phyloP scores from a whole-genome alignment of 2,113 vertebrate genomes.

The Alces alces region DNA sequence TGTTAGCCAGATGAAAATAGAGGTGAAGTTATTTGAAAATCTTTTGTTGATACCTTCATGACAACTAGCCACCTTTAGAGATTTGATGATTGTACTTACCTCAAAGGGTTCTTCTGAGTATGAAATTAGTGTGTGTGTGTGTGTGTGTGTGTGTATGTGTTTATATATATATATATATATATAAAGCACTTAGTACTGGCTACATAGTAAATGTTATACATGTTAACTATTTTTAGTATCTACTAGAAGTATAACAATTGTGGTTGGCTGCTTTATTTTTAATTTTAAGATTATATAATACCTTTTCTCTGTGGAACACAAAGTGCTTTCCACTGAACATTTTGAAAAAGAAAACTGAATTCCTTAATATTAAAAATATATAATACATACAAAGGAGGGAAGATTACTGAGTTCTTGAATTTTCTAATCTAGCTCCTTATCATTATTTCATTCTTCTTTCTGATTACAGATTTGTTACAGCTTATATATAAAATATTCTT shows the following conservation, averaged over 20 bases:
- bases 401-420: neutral
- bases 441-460: neutral
- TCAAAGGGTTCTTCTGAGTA: neutral
- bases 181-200: neutral
- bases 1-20: neutral
- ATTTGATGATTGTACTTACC: neutral
- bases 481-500: neutral
- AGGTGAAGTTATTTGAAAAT: neutral
- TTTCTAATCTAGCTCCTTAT: neutral
- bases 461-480: neutral
- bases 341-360: slow-evolving; percentile 13
- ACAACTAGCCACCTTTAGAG: neutral
- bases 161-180: neutral
- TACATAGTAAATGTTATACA: neutral
- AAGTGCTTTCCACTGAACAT: neutral
- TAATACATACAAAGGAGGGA: neutral
- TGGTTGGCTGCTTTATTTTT: neutral
- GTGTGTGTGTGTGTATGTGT: neutral
- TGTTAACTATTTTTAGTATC: slow-evolving; percentile 33
- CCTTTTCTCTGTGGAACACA: neutral
- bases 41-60: neutral
- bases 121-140: neutral
- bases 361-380: neutral
- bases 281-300: slow-evolving; percentile 13
- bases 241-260: neutral